Percentiles rank a stretch among this genome's conserved stretches.
phyloP scores from a whole-genome alignment of 2,113 vertebrate genomes.

The Larimichthys crocea region DNA sequence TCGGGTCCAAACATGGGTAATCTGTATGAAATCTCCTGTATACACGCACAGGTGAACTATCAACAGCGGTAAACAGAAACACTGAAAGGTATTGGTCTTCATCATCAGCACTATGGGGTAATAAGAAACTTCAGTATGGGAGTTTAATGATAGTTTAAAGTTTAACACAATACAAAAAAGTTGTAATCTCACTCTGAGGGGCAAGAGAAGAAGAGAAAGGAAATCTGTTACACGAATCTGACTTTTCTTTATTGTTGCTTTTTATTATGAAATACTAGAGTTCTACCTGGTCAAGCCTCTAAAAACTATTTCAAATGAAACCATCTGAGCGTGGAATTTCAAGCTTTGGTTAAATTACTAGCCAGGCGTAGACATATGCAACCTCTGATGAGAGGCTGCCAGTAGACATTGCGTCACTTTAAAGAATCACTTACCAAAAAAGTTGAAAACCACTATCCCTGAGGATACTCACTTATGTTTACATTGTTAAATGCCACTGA shows the following conservation, averaged over 20 bases:
- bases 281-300: background rate
- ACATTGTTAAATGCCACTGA: background rate
- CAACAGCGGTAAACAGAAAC: background rate
- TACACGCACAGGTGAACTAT: conserved; percentile 23
- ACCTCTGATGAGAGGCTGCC: background rate
- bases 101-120: background rate
- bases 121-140: too few species aligned
- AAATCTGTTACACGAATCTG: background rate
- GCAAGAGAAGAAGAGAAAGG: background rate
- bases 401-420: background rate
- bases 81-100: background rate
- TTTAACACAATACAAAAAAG: background rate
- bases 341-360: background rate
- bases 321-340: background rate
- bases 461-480: background rate
- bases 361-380: background rate
- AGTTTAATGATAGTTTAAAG: too few species aligned
- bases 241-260: background rate
- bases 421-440: background rate
- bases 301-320: background rate
- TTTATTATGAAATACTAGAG: background rate
- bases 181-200: background rate
- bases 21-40: background rate
- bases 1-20: conserved; percentile 1
- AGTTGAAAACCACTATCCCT: background rate